Percentiles rank a stretch among this genome's conserved stretches.
Conservation (phyloP, 2,888 invertebrate species). For the Cyrtodaria siliqua region DNA sequence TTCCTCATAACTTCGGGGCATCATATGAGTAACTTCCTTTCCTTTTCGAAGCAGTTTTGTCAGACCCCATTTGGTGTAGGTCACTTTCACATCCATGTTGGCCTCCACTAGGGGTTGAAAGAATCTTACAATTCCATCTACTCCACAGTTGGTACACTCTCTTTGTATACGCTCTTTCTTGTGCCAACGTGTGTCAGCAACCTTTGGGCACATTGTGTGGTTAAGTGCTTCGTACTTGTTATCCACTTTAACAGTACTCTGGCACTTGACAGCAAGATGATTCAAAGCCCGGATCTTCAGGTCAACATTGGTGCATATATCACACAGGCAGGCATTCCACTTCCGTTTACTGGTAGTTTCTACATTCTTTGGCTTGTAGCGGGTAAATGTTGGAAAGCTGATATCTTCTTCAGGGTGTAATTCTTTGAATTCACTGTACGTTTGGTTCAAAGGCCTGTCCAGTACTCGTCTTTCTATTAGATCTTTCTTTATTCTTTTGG, state of each 20-base stretch:
- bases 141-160: background rate
- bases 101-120: background rate
- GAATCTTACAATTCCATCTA: conserved; percentile 1
- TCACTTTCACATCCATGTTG: background rate
- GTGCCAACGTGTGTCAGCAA: background rate
- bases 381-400: too few species aligned
- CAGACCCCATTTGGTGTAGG: background rate
- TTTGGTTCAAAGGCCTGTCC: too few species aligned
- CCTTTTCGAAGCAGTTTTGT: background rate
- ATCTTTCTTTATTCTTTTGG: too few species aligned
- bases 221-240: conserved; percentile 5
- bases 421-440: too few species aligned
- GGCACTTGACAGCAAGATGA: background rate
- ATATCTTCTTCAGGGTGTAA: too few species aligned
- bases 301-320: conserved; percentile 7
- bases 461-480: too few species aligned
- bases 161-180: background rate
- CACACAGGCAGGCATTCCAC: conserved; percentile 7
- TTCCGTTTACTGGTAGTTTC: conserved; percentile 1
- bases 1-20: background rate
- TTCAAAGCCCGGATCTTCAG: background rate
- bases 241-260: background rate
- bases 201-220: conserved; percentile 4
- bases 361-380: conserved; percentile 4
- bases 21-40: conserved; percentile 8